phyloP scores from a whole-genome alignment of 2,888 invertebrate species.

The Cremastobaeus sp. region DNA sequence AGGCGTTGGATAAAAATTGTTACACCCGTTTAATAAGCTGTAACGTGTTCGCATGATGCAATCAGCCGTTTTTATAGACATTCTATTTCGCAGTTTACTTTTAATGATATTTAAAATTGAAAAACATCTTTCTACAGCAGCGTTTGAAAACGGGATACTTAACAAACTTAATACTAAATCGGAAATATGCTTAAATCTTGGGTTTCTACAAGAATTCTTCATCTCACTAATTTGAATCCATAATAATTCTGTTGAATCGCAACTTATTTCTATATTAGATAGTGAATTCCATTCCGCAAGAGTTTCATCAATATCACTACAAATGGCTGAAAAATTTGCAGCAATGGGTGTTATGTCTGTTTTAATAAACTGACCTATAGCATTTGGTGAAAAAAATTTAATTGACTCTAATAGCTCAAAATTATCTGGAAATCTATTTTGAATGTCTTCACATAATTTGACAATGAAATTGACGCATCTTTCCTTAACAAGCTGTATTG shows the following conservation, averaged over 20 bases:
- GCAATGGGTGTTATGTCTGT: constrained; percentile 38
- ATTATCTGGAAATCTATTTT: constrained; percentile 37
- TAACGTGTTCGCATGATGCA: constrained; percentile 37
- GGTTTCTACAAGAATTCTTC: constrained; percentile 44
- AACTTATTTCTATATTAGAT: constrained; percentile 5
- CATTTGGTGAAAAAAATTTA: constrained; percentile 12
- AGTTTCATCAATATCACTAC: constrained; percentile 36
- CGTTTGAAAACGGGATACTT: constrained; percentile 53
- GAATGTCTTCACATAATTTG: constrained; percentile 20
- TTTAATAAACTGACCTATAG: constrained; percentile 4
- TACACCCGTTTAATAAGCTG: constrained; percentile 8
- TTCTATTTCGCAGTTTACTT: constrained; percentile 56
- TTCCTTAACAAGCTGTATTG: constrained; percentile 12
- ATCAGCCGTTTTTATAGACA: constrained; percentile 44
- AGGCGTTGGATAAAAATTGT: constrained; percentile 25
- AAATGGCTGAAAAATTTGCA: constrained; percentile 25
- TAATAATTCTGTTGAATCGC: background rate
- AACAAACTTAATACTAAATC: constrained; percentile 41
- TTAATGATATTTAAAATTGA: constrained; percentile 55
- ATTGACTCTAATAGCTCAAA: constrained; percentile 13
- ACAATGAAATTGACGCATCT: constrained; percentile 19
- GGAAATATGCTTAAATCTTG: constrained; percentile 35
- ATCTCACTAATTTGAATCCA: constrained; percentile 30
- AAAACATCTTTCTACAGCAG: constrained; percentile 53
- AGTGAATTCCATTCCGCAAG: constrained; percentile 48